Evolutionary conservation across 2,113 vertebrate genomes (phyloP), one percentile per base, ranked within the genome.

Genomic region (Eubucco bourcierii): DNA sequence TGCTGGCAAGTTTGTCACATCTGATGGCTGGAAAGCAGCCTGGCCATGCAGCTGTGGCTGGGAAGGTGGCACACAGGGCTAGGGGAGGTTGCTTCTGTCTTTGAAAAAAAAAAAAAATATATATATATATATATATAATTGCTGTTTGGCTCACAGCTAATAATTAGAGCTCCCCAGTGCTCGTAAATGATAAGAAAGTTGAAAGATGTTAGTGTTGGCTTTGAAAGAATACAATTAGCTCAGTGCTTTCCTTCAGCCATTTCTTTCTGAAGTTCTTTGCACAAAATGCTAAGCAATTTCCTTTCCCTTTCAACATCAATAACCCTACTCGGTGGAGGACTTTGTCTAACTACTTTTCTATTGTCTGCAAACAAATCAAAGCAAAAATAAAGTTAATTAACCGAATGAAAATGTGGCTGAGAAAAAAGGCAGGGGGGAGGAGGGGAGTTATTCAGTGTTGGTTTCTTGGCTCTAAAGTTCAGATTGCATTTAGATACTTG

Each of bases 331-430:
- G 1, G 81, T 71, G n/a, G 50, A 95, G 41, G 77, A 66, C 46
- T 94, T 88, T 58, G 66, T 88, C 91, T 87, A 87, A 92, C 71
- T 72, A 67, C 34, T 88, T 91, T 86, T 87, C 27, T 58, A 80
- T 94, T 95, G 73, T 86, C 87, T 95, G 59, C 61, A 95, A 85
- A 84, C 70, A 90, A 95, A 92, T 75, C 79, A 95, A 96, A 95
- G 76, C 47, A 91, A 91, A 94, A 94, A 94, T 39, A 85, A 91
- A 93, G 68, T 93, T 86, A 95, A 91, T 96, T 96, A 92, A 95
- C 60, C 3, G 6, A 91, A 72, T 52, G 55, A 88, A 85, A 93
- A 68, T 15, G 44, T 37, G 39, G 6, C 73, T 75, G 53, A 72
- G 73, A 61, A 88, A 87, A 37, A 90, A 75, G 44, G 44, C 44